A percentile compares a stretch with the other conserved stretches of the same genome.
Evolutionary conservation across 1,140 invertebrate genomes (phyloP).

Genomic region (Cotesia typhae): DNA sequence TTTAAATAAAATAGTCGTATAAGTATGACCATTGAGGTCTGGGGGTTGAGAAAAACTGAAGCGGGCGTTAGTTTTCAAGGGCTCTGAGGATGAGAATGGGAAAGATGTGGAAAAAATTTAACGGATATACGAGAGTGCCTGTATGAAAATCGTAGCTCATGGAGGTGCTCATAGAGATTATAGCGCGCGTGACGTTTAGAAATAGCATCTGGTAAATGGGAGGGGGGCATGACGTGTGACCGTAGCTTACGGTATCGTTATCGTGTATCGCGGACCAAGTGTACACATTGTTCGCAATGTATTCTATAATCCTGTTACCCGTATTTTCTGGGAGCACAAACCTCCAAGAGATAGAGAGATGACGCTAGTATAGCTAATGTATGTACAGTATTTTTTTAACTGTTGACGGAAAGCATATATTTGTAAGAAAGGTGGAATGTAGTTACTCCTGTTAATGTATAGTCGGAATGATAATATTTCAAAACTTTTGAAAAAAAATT

Average conservation of each 20-base stretch:
- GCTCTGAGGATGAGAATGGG: neutral
- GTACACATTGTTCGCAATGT: neutral
- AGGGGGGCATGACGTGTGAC: constrained; percentile 22
- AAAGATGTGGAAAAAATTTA: constrained; percentile 14
- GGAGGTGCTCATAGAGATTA: constrained; percentile 30
- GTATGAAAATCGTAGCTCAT: constrained; percentile 25
- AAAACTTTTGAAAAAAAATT: too few relatives aligned
- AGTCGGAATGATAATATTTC: too few relatives aligned
- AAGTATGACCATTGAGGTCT: constrained; percentile 10
- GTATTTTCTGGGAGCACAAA: constrained; percentile 8
- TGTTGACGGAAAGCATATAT: constrained; percentile 62
- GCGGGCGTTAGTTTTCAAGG: neutral
- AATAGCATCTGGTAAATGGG: constrained; percentile 23
- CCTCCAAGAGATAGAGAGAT: constrained; percentile 48
- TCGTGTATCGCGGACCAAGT: constrained; percentile 35
- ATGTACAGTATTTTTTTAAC: constrained; percentile 63
- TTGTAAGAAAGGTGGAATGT: constrained; percentile 19
- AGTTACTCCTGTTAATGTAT: too few relatives aligned
- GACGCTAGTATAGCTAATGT: constrained; percentile 46
- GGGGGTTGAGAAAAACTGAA: neutral
- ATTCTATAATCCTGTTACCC: neutral
- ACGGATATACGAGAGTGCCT: constrained; percentile 7
- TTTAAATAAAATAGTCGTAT: constrained; percentile 8
- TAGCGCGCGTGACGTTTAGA: constrained; percentile 38
- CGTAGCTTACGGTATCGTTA: constrained; percentile 40